phyloP scores from a whole-genome alignment of 2,113 vertebrate species.

The Amphilophus citrinellus region DNA sequence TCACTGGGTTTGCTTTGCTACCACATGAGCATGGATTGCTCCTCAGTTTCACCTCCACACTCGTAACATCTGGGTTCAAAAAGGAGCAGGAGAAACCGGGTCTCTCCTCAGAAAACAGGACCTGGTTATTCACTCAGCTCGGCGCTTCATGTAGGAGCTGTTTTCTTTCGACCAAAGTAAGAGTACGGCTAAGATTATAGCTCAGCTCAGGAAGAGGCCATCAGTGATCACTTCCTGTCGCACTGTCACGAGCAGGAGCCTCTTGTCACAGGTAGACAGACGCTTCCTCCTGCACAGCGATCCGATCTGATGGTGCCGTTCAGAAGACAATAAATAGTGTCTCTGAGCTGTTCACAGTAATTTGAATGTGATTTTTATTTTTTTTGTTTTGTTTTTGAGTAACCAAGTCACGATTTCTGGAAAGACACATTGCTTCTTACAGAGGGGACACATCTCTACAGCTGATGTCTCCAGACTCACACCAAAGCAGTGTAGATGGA shows the following conservation, averaged over 20 bases:
- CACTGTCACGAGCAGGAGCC: background rate
- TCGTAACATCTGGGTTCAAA: background rate
- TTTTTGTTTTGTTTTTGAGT: too few species aligned
- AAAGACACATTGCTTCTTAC: too few species aligned
- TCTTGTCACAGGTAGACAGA: background rate
- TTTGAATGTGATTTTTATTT: too few species aligned
- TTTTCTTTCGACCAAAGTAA: background rate
- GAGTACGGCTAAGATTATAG: background rate
- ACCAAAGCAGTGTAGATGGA: background rate
- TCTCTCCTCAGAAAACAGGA: background rate
- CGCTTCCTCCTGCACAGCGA: background rate
- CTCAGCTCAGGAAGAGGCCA: background rate
- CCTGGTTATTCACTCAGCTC: slow-evolving; percentile 4
- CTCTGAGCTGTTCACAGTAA: too few species aligned
- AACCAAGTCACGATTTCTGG: too few species aligned
- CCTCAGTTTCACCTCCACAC: background rate
- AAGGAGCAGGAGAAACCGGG: background rate
- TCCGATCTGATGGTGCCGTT: background rate
- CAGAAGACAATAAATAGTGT: too few species aligned
- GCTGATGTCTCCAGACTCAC: background rate
- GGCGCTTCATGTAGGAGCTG: background rate
- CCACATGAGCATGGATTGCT: background rate
- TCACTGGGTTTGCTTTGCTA: background rate
- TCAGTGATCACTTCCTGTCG: background rate
- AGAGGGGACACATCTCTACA: background rate